A percentile compares a stretch with the other conserved stretches of the same genome.
phyloP scores from a whole-genome alignment of 2,797 vertebrate genomes.

The Myotis vivesi region DNA sequence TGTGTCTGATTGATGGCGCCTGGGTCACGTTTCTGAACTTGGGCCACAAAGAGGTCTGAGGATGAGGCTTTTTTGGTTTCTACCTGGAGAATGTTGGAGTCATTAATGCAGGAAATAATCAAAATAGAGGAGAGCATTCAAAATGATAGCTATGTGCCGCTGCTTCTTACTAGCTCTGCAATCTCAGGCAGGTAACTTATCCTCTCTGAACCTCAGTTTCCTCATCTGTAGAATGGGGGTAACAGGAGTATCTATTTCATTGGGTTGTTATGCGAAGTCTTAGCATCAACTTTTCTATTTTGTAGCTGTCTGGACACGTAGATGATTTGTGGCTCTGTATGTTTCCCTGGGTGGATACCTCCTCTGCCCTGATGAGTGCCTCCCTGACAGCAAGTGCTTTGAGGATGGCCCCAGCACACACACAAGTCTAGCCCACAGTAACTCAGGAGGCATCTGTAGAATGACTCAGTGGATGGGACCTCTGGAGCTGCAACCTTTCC shows the following conservation, averaged over 20 bases:
- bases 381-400: neutral
- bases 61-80: conserved; percentile 12
- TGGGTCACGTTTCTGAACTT: neutral
- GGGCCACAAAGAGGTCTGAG: neutral
- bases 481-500: neutral
- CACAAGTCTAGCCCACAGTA: neutral
- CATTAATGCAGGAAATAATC: neutral
- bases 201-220: neutral
- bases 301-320: neutral
- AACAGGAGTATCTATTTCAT: neutral
- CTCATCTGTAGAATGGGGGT: neutral
- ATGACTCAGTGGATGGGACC: neutral
- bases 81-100: neutral
- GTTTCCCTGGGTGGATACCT: neutral
- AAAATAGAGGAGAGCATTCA: neutral
- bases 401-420: neutral
- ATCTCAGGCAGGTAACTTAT: neutral
- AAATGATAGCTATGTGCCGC: neutral
- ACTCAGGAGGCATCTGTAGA: neutral
- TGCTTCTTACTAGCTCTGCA: neutral
- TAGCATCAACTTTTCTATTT: neutral
- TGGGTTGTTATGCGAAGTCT: neutral
- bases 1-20: neutral
- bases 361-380: neutral
- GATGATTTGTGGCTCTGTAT: neutral